Conservation (phyloP, 1,140 invertebrate genomes). For the Ceratina calcarata region DNA sequence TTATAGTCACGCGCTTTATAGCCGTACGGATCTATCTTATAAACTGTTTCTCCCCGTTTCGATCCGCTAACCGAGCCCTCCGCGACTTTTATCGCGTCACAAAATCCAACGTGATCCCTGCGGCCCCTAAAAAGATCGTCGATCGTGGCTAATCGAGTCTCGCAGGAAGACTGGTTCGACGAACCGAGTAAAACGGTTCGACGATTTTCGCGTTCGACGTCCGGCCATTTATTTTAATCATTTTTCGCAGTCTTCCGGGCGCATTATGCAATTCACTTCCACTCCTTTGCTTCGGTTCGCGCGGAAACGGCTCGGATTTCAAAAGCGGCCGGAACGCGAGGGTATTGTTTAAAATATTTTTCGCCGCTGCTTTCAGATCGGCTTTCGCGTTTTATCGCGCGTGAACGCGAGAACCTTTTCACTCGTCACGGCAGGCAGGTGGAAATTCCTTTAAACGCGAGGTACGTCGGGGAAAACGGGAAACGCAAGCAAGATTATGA, state of each 20-base stretch:
- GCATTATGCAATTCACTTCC: neutral
- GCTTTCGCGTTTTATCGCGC: slow-evolving; percentile 13
- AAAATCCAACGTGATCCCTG: neutral
- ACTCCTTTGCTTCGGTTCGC: neutral
- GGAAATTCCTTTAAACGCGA: neutral
- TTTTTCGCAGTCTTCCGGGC: neutral
- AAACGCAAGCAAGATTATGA: neutral
- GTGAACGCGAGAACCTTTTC: neutral
- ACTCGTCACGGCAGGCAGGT: neutral
- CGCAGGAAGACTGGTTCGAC: no score
- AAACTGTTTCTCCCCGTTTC: neutral
- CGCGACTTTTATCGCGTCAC: slow-evolving; percentile 14
- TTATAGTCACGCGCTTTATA: no score
- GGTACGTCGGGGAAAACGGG: no score
- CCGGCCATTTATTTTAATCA: slow-evolving; percentile 18
- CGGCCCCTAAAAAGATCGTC: neutral
- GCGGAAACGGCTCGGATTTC: slow-evolving; percentile 3
- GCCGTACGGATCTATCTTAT: neutral
- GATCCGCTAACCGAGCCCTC: neutral
- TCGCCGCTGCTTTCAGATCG: neutral
- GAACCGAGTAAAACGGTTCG: neutral
- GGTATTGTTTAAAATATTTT: slow-evolving; percentile 25
- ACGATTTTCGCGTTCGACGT: neutral
- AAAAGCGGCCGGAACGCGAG: neutral
- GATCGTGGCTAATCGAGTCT: slow-evolving; percentile 17